These are phyloP conservation scores for Agrypnus murinus DNA, from an alignment of 2,888 invertebrate genomes.

Conservation along the genomic window DNA sequence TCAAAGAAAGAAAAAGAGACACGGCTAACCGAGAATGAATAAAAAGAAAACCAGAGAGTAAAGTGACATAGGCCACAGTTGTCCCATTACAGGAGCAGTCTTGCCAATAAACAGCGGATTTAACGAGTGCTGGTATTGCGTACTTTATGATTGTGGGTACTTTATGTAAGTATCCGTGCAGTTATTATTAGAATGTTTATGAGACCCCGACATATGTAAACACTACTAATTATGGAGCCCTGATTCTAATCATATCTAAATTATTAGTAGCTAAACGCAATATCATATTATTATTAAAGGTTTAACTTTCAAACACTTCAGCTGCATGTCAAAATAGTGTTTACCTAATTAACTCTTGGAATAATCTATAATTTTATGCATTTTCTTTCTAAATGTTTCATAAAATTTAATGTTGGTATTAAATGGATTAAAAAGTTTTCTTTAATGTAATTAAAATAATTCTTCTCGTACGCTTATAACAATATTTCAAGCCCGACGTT, in stretches of 20 bases:
- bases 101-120: slow-evolving; percentile 47
- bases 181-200: slow-evolving; percentile 52
- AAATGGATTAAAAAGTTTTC: too few species aligned
- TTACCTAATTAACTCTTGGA: slow-evolving; percentile 30
- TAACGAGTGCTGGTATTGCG: slow-evolving; percentile 47
- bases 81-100: slow-evolving; percentile 48
- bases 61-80: slow-evolving; percentile 48
- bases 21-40: background rate
- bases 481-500: too few species aligned
- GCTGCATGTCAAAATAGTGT: slow-evolving; percentile 15
- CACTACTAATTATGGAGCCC: slow-evolving; percentile 48
- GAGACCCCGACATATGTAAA: slow-evolving; percentile 45
- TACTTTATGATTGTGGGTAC: slow-evolving; percentile 45
- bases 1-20: slow-evolving; percentile 23
- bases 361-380: slow-evolving; percentile 3
- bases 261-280: slow-evolving; percentile 34
- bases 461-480: too few species aligned
- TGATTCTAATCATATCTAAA: slow-evolving; percentile 43
- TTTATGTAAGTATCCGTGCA: slow-evolving; percentile 42
- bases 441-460: too few species aligned
- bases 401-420: too few species aligned
- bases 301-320: slow-evolving; percentile 4
- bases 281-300: slow-evolving; percentile 25
- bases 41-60: slow-evolving; percentile 33
- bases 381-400: too few species aligned